Base-by-base conservation (phyloP, 2,888 invertebrate species). In the Drosophila borealis region DNA sequence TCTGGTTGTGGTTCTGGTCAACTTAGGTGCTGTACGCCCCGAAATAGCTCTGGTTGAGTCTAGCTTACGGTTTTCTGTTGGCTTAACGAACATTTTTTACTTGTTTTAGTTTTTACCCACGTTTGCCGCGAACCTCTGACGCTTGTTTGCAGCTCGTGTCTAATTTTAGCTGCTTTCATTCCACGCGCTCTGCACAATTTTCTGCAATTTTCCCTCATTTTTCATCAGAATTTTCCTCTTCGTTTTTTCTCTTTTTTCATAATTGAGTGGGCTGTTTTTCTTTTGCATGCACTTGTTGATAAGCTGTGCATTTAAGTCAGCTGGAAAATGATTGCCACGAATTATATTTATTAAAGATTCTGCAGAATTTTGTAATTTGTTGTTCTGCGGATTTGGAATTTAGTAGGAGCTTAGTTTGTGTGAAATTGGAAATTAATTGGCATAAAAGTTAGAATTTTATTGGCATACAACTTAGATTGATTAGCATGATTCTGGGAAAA, bases 161-260 rank as follows among this genome's bases (percentile, higher is more conserved):
- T 74, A 62, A 65, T 62, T 74, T 71, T 76, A 76, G 71, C 29
- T 29, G 50, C 69, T 61, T 42, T 70, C 41, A 61, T 45, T 63
- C 17, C 70, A 63, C 44, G 39, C 53, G 48, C 57, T 42, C 49
- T 37, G 42, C 49, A 34, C 46, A 63, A 61, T 65, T 55, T 37
- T 53, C 14, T 51, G 59, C 55, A 69, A 41, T 69, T 74, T 69
- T 48, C 9, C 34, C 11, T 0, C 19, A 37, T 25, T 59, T 45
- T 37, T 25, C 19, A 53, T 29, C 46, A 14, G 45, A 37, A 55
- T 53, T 61, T 57, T 45, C 44, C 41, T 37, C 8, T 29, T 4
- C 36, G 21, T 21, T 44, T 39, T 14, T 8, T 8, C 2, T 29
- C 44, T n/a, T 50, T n/a, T 21, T 5, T 9, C 55, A 29, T 44